Evolutionary conservation across 2,797 vertebrate species (phyloP).

Genomic region (Danionella dracula): DNA sequence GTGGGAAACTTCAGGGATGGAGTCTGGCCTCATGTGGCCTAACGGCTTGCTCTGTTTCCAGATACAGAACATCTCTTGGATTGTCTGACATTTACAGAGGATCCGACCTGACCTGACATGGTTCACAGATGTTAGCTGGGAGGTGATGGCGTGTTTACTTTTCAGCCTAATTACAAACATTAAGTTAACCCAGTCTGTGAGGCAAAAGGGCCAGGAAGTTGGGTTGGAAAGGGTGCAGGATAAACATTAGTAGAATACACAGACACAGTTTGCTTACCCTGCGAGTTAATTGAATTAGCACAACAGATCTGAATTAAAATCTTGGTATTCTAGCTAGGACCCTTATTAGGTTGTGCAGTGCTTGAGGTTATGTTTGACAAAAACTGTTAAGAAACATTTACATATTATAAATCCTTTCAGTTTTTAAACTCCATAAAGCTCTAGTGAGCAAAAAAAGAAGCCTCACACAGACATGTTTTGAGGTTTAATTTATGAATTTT

Average conservation of each 20-base stretch:
- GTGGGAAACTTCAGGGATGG: conserved; percentile 28
- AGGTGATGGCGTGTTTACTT: conserved; percentile 18
- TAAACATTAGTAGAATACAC: conserved; percentile 49
- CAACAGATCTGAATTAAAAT: conserved; percentile 34
- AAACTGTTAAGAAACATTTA: too few species aligned
- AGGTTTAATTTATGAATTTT: conserved; percentile 42
- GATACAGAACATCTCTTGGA: conserved; percentile 17
- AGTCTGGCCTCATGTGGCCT: conserved; percentile 30
- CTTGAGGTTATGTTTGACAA: too few species aligned
- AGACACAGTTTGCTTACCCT: conserved; percentile 25
- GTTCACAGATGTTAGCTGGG: conserved; percentile 47
- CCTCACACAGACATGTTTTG: too few species aligned
- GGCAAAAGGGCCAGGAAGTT: conserved; percentile 42
- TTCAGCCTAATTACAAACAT: conserved; percentile 61
- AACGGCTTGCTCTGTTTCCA: conserved; percentile 22
- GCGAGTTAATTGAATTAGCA: conserved; percentile 27
- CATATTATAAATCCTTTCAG: too few species aligned
- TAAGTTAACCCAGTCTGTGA: conserved; percentile 50
- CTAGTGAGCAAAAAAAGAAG: conserved; percentile 7
- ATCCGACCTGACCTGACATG: conserved; percentile 57
- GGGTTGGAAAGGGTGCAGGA: conserved; percentile 47
- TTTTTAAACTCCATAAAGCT: neutral
- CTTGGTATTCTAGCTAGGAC: neutral
- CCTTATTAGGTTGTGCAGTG: too few species aligned
- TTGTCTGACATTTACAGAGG: conserved; percentile 32